Evolutionary conservation across 1,140 invertebrate species (phyloP), one percentile per base, ranked within the genome.

Genomic region (Heliothis virescens): DNA sequence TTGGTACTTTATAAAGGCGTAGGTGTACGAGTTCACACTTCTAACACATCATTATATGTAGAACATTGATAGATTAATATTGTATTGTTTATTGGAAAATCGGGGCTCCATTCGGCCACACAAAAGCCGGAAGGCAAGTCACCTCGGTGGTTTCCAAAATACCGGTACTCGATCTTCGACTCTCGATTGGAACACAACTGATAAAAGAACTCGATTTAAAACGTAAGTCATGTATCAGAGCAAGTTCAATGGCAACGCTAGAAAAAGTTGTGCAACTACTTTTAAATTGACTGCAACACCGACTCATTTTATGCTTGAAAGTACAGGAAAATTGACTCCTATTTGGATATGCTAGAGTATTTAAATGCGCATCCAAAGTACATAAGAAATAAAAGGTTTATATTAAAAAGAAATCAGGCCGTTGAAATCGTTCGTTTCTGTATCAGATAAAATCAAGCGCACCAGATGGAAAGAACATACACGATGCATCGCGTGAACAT

Each of bases 41-140:
- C 57, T 57, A 53, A 57, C 59, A 59, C 69, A 69, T 53, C 65
- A 69, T 69, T 52, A 69, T 47, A 69, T 26, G 62, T 69, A 21
- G 47, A 53, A 29, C 48, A 12, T 2, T 69, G 65, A 9, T 9
- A 41, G 34, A 41, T 41, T 29, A 53, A 47, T 21, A 69, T 48
- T 26, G 26, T 69, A 69, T 53, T 69, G 21, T 52, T 62, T 75
- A 75, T 60, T 60, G 34, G 41, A 75, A 75, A 59, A 75, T 52
- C 60, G 26, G n/a, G 29, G 52, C 48, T 13, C n/a, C 60, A 26
- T 53, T 12, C 47, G 47, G 62, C 29, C 21, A 73, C 41, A 79
- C 76, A 82, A 82, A 82, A 75, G 81, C 81, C 81, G 81, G 81
- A 82, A 82, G 81, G 81, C 59, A 77, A n/a, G 77, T 48, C 21